Evolutionary conservation across 2,113 vertebrate species (phyloP).

Genomic region (Mystacornis crossleyi): DNA sequence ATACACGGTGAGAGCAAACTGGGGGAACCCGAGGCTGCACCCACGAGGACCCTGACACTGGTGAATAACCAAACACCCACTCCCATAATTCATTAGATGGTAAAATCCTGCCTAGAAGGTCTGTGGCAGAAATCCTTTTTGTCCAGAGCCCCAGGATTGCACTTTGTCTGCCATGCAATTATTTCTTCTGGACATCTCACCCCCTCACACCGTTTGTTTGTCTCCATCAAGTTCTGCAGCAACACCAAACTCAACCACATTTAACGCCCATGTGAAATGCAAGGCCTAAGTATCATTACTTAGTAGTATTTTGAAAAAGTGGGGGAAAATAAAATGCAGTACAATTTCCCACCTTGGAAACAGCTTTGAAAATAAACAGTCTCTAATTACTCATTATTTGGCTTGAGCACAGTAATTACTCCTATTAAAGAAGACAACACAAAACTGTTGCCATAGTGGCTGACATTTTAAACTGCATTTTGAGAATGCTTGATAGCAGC

Average conservation of each 20-base stretch:
- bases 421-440: constrained; percentile 22
- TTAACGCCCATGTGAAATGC: background rate
- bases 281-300: background rate
- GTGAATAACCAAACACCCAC: background rate
- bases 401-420: constrained; percentile 15
- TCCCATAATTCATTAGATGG: background rate
- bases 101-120: background rate
- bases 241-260: background rate
- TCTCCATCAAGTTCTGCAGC: background rate
- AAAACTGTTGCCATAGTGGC: constrained; percentile 30
- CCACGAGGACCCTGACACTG: background rate
- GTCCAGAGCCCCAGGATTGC: background rate
- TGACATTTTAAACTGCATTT: constrained; percentile 29
- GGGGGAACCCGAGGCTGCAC: background rate
- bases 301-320: background rate
- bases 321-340: background rate
- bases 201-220: background rate
- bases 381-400: constrained; percentile 48
- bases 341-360: background rate
- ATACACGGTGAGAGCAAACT: fast-evolving
- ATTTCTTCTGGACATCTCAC: background rate
- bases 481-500: background rate
- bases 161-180: background rate
- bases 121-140: background rate
- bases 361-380: constrained; percentile 27